A percentile compares a stretch with the other conserved stretches of the same genome.
These are phyloP conservation scores for Zaprionus capensis DNA, from an alignment of 1,140 invertebrate species.

Conservation along the genomic window DNA sequence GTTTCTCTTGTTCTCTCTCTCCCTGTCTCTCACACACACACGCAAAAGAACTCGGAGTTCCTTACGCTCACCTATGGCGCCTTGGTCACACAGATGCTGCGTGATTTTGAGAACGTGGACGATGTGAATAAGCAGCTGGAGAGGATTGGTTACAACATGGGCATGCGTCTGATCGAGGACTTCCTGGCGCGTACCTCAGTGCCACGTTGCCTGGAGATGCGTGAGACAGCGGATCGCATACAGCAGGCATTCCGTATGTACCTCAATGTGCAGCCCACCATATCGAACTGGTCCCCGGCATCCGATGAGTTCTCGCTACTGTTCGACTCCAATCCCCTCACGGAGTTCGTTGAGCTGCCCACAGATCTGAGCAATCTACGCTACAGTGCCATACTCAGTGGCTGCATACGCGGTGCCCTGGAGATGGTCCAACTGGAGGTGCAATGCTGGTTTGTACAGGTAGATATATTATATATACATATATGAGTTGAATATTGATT, in stretches of 20 bases:
- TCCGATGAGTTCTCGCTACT: constrained; percentile 98
- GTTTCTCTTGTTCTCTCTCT: constrained; percentile 32
- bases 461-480: constrained; percentile 57
- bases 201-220: constrained; percentile 96
- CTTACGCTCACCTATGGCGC: constrained; percentile 99
- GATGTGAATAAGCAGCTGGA: constrained; percentile 98
- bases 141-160: constrained; percentile 99
- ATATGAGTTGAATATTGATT: not conserved
- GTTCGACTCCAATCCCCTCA: constrained; percentile 97
- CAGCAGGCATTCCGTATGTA: constrained; percentile 93
- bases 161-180: constrained; percentile 98
- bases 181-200: constrained; percentile 96
- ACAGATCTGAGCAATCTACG: constrained; percentile 94
- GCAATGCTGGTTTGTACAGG: constrained; percentile 91
- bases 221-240: constrained; percentile 98
- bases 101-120: constrained; percentile 98
- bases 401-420: constrained; percentile 96
- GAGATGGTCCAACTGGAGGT: constrained; percentile 97
- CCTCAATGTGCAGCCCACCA: constrained; percentile 94
- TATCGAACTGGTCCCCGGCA: constrained; percentile 96
- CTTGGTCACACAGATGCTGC: constrained; percentile 97
- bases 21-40: constrained; percentile 27
- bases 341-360: constrained; percentile 99
- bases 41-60: constrained; percentile 95
- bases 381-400: constrained; percentile 97